A percentile compares a stretch with the other conserved stretches of the same genome.
Evolutionary conservation across 2,113 vertebrate species (phyloP).

Genomic region (Calypte anna): DNA sequence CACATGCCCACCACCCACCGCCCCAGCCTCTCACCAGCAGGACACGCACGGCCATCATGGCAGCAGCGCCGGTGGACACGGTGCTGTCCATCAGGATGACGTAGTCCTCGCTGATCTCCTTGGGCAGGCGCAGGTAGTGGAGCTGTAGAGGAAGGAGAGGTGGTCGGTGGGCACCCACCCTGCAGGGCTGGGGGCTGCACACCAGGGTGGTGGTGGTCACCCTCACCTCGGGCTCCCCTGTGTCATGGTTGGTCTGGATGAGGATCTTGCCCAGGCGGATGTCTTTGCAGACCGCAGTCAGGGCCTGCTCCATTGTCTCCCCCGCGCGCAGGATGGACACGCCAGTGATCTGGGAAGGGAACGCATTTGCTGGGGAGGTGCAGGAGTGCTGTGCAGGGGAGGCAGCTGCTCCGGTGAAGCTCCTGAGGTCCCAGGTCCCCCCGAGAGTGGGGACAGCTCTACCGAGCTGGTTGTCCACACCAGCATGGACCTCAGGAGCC

Average conservation of each 20-base stretch:
- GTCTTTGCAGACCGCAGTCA: slow-evolving; percentile 90
- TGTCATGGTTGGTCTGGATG: slow-evolving; percentile 92
- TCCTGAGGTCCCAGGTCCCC: fast-evolving
- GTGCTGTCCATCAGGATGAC: slow-evolving; percentile 95
- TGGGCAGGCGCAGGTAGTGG: slow-evolving; percentile 89
- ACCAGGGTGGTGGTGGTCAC: fast-evolving
- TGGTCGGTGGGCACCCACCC: fast-evolving
- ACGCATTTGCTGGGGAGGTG: neutral
- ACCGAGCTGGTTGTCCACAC: fast-evolving
- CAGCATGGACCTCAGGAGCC: fast-evolving
- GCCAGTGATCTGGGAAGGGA: slow-evolving; percentile 81
- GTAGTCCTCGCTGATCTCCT: slow-evolving; percentile 91
- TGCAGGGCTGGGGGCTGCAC: fast-evolving
- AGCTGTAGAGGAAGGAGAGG: slow-evolving; percentile 70
- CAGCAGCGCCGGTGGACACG: slow-evolving; percentile 87
- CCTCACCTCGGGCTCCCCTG: slow-evolving; percentile 84
- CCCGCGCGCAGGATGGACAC: slow-evolving; percentile 90
- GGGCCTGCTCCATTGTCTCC: slow-evolving; percentile 92
- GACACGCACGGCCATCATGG: slow-evolving; percentile 90
- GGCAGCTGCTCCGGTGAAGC: neutral
- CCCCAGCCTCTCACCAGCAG: slow-evolving; percentile 75
- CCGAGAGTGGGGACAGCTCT: fast-evolving
- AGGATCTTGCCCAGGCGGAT: slow-evolving; percentile 92
- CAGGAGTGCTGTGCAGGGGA: neutral
- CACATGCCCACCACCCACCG: fast-evolving